Conservation (phyloP, 2,888 invertebrate genomes). For the Andrena marginata region DNA sequence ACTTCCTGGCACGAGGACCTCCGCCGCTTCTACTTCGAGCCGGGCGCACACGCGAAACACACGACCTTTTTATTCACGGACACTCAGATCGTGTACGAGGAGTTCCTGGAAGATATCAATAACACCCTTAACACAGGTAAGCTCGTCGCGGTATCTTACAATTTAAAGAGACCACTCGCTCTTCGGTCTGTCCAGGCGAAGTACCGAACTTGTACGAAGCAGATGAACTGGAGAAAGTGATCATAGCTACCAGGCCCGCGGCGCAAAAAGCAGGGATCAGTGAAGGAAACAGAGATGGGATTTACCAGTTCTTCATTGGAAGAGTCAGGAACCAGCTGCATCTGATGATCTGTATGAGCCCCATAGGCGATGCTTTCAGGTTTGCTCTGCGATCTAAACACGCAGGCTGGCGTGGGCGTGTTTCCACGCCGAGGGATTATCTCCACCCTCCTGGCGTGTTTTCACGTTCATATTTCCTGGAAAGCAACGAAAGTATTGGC, state of each 20-base stretch:
- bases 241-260: constrained; percentile 90
- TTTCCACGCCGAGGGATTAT: too few species aligned
- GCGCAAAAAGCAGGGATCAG: constrained; percentile 90
- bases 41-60: constrained; percentile 91
- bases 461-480: too few species aligned
- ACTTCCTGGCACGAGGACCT: constrained; percentile 94
- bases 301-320: constrained; percentile 94
- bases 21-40: constrained; percentile 91
- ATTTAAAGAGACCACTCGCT: neutral
- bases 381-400: constrained; percentile 77
- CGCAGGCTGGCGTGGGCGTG: too few species aligned
- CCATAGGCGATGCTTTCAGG: constrained; percentile 95
- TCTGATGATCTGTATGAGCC: constrained; percentile 95
- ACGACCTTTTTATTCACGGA: constrained; percentile 95
- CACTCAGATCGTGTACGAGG: constrained; percentile 95
- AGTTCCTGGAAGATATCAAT: constrained; percentile 96
- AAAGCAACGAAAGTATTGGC: too few species aligned
- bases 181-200: constrained; percentile 87
- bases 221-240: constrained; percentile 94
- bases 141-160: neutral
- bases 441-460: too few species aligned
- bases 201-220: constrained; percentile 96
- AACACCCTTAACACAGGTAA: constrained; percentile 95
- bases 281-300: constrained; percentile 90
- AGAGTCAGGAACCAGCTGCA: constrained; percentile 94